Evolutionary conservation across 2,888 invertebrate species (phyloP).

Genomic region (Unio pictorum): DNA sequence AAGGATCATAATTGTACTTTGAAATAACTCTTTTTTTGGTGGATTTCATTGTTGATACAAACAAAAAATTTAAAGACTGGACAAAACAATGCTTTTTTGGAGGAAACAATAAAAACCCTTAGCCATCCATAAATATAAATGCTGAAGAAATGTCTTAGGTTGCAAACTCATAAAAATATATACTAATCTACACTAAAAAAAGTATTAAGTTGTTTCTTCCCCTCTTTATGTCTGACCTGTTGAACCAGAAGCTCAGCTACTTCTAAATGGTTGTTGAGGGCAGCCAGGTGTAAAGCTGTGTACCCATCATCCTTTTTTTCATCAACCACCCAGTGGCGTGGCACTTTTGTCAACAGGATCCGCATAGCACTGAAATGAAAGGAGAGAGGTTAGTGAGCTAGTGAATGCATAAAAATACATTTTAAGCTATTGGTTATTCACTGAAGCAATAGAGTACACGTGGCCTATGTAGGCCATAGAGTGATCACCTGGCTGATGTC

Average conservation of each 20-base stretch:
- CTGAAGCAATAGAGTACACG: too few species aligned
- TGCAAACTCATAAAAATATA: too few species aligned
- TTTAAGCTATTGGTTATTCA: background rate
- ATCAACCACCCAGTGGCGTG: constrained; percentile 97
- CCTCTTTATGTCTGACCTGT: constrained; percentile 47
- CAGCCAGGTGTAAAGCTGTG: constrained; percentile 93
- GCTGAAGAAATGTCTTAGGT: too few species aligned
- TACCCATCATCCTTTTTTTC: constrained; percentile 99
- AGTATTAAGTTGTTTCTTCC: background rate
- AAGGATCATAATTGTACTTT: too few species aligned
- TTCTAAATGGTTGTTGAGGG: constrained; percentile 96
- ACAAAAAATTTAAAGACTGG: too few species aligned
- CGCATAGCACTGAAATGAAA: constrained; percentile 85
- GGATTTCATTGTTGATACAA: too few species aligned
- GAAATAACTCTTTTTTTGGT: too few species aligned
- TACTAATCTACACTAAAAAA: background rate
- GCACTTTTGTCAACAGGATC: constrained; percentile 91
- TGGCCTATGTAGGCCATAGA: too few species aligned
- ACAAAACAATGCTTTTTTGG: too few species aligned
- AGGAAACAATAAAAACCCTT: too few species aligned
- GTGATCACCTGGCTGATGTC: too few species aligned
- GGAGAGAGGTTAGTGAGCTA: background rate
- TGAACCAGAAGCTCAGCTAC: constrained; percentile 85
- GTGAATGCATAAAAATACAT: background rate
- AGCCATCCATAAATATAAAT: too few species aligned